Evolutionary conservation across 2,113 vertebrate genomes (phyloP).

Genomic region (Bombycilla garrulus): DNA sequence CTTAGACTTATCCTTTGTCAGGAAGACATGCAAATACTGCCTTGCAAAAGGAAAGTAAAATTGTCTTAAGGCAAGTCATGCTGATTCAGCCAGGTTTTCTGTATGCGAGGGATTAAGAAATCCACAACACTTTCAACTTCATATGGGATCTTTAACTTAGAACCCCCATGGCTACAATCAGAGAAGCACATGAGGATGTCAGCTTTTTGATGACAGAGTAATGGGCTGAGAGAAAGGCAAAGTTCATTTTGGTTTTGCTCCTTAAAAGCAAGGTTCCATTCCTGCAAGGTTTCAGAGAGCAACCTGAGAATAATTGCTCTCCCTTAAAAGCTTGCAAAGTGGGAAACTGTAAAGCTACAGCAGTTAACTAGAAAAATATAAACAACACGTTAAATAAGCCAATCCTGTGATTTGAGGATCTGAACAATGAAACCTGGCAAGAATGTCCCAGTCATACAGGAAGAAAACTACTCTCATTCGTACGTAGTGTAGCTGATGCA

Average conservation of each 20-base stretch:
- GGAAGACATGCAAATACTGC: slow-evolving; percentile 44
- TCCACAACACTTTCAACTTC: background rate
- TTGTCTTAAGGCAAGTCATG: slow-evolving; percentile 27
- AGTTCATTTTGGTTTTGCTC: background rate
- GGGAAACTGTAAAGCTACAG: background rate
- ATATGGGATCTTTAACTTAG: background rate
- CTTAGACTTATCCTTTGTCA: slow-evolving; percentile 18
- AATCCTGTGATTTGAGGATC: background rate
- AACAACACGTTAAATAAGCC: background rate
- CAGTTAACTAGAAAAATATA: background rate
- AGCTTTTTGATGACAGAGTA: background rate
- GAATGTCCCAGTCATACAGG: background rate
- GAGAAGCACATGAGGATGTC: background rate
- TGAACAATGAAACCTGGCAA: background rate
- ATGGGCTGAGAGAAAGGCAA: background rate
- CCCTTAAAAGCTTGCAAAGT: background rate
- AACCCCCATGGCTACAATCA: background rate
- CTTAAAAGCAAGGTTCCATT: background rate
- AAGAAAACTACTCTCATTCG: background rate
- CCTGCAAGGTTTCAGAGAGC: background rate
- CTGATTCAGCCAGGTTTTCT: slow-evolving; percentile 22
- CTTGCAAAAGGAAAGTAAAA: slow-evolving; percentile 22
- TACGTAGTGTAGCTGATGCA: background rate
- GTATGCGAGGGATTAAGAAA: slow-evolving; percentile 21
- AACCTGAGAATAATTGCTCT: background rate